phyloP scores from a whole-genome alignment of 2,113 vertebrate species.

The Gopherus evgoodei region DNA sequence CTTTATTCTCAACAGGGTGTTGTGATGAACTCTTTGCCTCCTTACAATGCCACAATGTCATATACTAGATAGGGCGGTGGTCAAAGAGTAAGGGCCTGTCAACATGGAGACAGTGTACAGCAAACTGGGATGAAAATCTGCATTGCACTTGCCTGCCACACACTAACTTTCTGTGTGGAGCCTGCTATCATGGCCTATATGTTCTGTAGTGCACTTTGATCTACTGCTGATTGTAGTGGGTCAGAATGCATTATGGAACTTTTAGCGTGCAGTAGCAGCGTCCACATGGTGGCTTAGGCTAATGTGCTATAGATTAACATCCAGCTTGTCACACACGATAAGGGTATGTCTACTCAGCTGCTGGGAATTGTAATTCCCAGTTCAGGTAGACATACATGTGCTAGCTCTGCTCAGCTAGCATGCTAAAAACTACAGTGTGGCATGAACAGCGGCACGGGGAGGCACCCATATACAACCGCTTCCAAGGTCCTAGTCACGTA shows the following conservation, averaged over 20 bases:
- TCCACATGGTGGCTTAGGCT: neutral
- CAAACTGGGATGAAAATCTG: neutral
- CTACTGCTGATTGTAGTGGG: neutral
- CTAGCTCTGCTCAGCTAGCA: neutral
- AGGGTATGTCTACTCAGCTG: neutral
- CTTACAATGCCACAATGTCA: neutral
- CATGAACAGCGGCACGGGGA: neutral
- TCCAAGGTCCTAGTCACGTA: neutral
- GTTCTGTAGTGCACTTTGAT: neutral
- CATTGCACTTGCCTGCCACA: neutral
- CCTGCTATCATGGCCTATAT: neutral
- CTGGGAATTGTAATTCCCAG: neutral
- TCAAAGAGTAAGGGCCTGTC: neutral
- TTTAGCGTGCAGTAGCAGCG: neutral
- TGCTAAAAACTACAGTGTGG: neutral
- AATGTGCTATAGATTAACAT: neutral
- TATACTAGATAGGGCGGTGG: neutral
- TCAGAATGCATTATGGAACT: neutral
- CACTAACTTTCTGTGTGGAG: neutral
- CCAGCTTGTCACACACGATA: neutral
- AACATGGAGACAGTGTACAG: neutral
- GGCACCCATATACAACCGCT: neutral
- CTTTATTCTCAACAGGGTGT: neutral
- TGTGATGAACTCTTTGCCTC: neutral
- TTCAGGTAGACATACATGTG: neutral